phyloP scores from a whole-genome alignment of 2,797 vertebrate genomes.

The Dipus sagitta region DNA sequence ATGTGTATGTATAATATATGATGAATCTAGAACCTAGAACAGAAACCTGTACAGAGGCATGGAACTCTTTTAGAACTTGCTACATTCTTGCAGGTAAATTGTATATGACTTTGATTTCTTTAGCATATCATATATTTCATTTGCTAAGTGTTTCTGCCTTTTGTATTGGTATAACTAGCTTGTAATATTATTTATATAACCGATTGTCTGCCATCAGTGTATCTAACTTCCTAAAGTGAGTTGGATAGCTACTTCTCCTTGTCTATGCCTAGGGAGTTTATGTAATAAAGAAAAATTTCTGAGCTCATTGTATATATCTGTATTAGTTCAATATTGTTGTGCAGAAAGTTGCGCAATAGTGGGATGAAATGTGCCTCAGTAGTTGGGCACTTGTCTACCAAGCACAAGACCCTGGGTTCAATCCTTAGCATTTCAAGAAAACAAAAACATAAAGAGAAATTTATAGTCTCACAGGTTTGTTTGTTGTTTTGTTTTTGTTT shows the following conservation, averaged over 20 bases:
- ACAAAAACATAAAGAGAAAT: not conserved
- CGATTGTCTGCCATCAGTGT: not conserved
- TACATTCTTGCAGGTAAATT: slow-evolving; percentile 43
- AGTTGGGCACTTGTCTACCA: not conserved
- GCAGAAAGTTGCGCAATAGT: slow-evolving; percentile 16
- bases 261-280: slow-evolving; percentile 40
- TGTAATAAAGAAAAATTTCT: slow-evolving; percentile 41
- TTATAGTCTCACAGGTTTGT: not conserved
- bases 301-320: slow-evolving; percentile 9
- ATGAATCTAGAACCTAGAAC: slow-evolving; percentile 21
- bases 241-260: slow-evolving; percentile 29
- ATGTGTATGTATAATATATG: not conserved
- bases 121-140: slow-evolving; percentile 5
- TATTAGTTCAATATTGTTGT: slow-evolving; percentile 44
- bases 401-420: not conserved
- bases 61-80: slow-evolving; percentile 33
- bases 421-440: not conserved
- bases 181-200: slow-evolving; percentile 18
- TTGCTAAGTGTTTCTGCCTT: slow-evolving; percentile 39
- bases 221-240: slow-evolving; percentile 19
- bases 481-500: not conserved
- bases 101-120: slow-evolving; percentile 28
- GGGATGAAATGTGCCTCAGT: not conserved
- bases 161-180: slow-evolving; percentile 39
- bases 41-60: slow-evolving; percentile 5